These are phyloP conservation scores for Esox masquinongy DNA, from an alignment of 2,797 vertebrate species.

Conservation along the genomic window DNA sequence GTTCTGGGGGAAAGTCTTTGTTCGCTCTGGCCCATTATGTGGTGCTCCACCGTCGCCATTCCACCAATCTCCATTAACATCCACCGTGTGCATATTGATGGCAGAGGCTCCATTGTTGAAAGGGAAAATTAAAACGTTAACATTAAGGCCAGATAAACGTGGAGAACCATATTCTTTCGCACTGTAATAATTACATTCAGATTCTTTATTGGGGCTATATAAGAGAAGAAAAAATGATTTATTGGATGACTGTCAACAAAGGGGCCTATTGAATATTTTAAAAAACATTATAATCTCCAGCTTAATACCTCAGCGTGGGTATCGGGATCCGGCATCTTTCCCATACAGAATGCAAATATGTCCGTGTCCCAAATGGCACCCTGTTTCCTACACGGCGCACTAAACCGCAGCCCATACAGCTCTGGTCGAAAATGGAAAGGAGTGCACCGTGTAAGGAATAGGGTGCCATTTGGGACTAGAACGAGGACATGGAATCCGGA, in stretches of 20 bases:
- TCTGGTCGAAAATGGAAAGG: not conserved
- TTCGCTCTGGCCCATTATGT: slow-evolving; percentile 38
- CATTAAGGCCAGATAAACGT: not conserved
- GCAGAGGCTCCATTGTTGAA: slow-evolving; percentile 31
- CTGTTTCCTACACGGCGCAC: not conserved
- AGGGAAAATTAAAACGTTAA: slow-evolving; percentile 8
- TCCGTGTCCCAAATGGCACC: not conserved
- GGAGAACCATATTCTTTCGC: not conserved
- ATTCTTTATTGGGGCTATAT: slow-evolving; percentile 2
- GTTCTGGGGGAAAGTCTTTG: slow-evolving; percentile 39
- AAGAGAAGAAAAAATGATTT: not conserved
- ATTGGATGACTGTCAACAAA: slow-evolving; percentile 4
- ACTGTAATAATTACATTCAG: not conserved
- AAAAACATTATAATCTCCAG: not conserved
- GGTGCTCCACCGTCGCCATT: slow-evolving; percentile 19
- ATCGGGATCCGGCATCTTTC: not conserved
- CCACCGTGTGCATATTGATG: slow-evolving; percentile 52
- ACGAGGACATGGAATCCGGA: not conserved
- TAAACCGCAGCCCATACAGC: not conserved
- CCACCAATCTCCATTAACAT: slow-evolving; percentile 33
- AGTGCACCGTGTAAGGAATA: not conserved
- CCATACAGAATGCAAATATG: too few species aligned
- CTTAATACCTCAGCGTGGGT: not conserved
- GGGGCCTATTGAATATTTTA: not conserved
- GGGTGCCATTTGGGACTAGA: not conserved